A percentile compares a stretch with the other conserved stretches of the same genome.
phyloP scores from a whole-genome alignment of 2,113 vertebrate species.

The Garra rufa region DNA sequence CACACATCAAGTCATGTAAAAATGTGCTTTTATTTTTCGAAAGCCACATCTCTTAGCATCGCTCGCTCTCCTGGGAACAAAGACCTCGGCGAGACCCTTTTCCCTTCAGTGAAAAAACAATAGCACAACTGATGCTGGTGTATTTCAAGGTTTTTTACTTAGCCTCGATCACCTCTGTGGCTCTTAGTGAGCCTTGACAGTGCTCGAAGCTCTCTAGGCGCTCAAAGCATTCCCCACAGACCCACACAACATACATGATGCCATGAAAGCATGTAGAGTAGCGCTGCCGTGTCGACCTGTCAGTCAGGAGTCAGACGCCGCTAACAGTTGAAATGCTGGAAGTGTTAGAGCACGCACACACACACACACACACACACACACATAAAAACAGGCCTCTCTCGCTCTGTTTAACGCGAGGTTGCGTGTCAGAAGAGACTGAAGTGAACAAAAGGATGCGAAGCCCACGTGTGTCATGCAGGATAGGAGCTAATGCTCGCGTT shows the following conservation, averaged over 20 bases:
- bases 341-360: slow-evolving; percentile 50
- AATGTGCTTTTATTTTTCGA: slow-evolving; percentile 45
- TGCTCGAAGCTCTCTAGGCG: slow-evolving; percentile 57
- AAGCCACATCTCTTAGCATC: slow-evolving; percentile 32
- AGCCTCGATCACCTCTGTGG: slow-evolving; percentile 62
- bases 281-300: slow-evolving; percentile 55
- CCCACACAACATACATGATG: slow-evolving; percentile 56
- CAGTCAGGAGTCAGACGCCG: slow-evolving; percentile 56
- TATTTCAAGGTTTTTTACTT: slow-evolving; percentile 65
- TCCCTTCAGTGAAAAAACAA: slow-evolving; percentile 51
- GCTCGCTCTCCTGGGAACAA: slow-evolving; percentile 26
- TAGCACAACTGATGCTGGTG: slow-evolving; percentile 57
- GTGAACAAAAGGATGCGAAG: slow-evolving; percentile 44
- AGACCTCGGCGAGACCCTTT: slow-evolving; percentile 49
- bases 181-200: slow-evolving; percentile 64
- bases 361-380: slow-evolving; percentile 41
- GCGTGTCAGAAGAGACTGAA: slow-evolving; percentile 54
- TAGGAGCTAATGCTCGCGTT: slow-evolving; percentile 47
- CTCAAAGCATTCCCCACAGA: slow-evolving; percentile 63
- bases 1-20: slow-evolving; percentile 51
- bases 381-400: slow-evolving; percentile 49
- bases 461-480: slow-evolving; percentile 31
- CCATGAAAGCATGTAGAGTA: slow-evolving; percentile 59
- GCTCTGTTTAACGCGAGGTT: slow-evolving; percentile 56
- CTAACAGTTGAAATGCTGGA: slow-evolving; percentile 58